A percentile compares a stretch with the other conserved stretches of the same genome.
phyloP scores from a whole-genome alignment of 2,113 vertebrate genomes.

The Chloropsis hardwickii region DNA sequence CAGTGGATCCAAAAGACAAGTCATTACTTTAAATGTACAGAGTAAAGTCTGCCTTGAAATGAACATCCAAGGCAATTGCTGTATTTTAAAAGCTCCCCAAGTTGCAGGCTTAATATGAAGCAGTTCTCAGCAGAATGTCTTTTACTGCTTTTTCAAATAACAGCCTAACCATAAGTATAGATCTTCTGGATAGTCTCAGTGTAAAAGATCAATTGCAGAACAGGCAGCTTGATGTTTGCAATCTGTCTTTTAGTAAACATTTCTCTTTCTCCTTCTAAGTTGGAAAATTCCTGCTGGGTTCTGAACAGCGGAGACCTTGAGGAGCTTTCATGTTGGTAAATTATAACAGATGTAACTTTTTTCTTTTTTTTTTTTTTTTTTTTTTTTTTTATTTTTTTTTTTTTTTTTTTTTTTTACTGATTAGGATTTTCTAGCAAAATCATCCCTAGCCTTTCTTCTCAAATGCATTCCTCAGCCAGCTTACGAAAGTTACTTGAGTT shows the following conservation, averaged over 20 bases:
- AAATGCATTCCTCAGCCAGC: background rate
- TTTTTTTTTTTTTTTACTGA: background rate
- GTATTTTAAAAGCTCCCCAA: background rate
- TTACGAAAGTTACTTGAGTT: background rate
- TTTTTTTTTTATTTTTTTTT: background rate
- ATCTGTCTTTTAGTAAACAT: constrained; percentile 33
- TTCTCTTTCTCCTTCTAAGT: background rate
- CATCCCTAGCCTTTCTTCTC: background rate
- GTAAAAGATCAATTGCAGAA: constrained; percentile 29
- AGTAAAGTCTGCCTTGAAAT: background rate
- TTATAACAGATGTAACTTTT: background rate
- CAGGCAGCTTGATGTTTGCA: constrained; percentile 2
- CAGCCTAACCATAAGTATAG: background rate
- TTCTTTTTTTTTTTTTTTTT: background rate
- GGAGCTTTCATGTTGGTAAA: background rate
- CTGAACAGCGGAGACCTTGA: background rate
- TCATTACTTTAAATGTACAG: background rate
- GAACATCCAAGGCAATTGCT: background rate
- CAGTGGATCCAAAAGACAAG: background rate
- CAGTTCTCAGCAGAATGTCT: background rate
- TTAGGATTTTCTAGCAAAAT: background rate
- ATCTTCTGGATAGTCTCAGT: background rate
- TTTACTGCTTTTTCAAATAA: background rate
- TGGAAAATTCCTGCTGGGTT: constrained; percentile 21
- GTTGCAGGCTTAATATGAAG: background rate